Base-by-base conservation (phyloP, 2,888 invertebrate genomes). In the Hypomecis punctinalis region DNA sequence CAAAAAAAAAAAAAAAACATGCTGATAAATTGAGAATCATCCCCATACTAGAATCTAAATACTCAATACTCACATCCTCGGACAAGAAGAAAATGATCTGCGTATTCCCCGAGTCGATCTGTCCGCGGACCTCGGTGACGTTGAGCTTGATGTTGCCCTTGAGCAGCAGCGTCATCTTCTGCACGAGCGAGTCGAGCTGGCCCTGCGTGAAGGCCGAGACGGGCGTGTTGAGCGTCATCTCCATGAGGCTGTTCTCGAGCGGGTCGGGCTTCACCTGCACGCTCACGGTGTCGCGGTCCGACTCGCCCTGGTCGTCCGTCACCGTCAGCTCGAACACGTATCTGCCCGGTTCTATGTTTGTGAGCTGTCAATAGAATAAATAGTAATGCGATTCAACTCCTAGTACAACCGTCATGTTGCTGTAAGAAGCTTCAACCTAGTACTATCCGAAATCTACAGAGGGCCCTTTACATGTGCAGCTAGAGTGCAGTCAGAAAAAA, bases 241-340 rank as follows among this genome's bases (percentile, higher is more conserved):
- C 97, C 5, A 98, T 95, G 52, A 98, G 93, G 84, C 97, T 95
- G 79, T 95, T 93, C 57, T 96, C 89, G 73, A 96, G 93, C 0
- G 96, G 96, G 90, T 98, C 97, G 72, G 94, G 88, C 81, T 97
- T 97, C 0, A 99, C 97, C 75, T 96, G 75, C 2, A 99, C 94
- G 60, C 96, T 97, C 33, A 97, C 97, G 0, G 96, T 96, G 83
- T 98, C 98, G 11, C 96, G 95, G 73, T 95, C 95, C 0, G 95
- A 95, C 60, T 97, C 93, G 0, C 98, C 98, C 84, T 98, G 98
- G 72, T 97, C 97, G 85, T 99, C 99, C 46, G 94, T 96, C 0
- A 99, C 98, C n/a, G 96, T 96, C 63, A 99, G 90, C 78, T 96
- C 96, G 81, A 98, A 98, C 2, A 97, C 95, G 83, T 98, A 99